Evolutionary conservation across 1,140 invertebrate species (phyloP).

Genomic region (Zaprionus davidi): DNA sequence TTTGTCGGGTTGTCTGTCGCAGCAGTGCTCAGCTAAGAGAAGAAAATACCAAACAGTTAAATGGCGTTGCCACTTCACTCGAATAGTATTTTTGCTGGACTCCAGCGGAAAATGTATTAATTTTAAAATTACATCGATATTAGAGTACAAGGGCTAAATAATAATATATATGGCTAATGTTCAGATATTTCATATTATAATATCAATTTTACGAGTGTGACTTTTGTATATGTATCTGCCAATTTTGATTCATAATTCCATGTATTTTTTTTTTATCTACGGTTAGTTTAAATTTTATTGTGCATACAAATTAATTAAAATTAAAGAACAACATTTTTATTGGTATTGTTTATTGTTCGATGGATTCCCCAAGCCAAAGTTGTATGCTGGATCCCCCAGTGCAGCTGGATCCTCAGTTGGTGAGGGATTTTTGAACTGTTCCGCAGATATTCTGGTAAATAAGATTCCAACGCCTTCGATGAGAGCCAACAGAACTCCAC

Average conservation of each 20-base stretch:
- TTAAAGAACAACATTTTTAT: constrained; percentile 33
- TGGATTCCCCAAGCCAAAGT: constrained; percentile 47
- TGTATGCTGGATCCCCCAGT: constrained; percentile 85
- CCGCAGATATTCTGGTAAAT: constrained; percentile 94
- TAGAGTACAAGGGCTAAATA: background rate
- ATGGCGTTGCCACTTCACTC: background rate
- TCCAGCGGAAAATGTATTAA: background rate
- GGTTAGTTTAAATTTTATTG: constrained; percentile 26
- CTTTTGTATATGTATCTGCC: background rate
- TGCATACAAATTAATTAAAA: constrained; percentile 37
- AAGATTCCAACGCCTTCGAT: constrained; percentile 98
- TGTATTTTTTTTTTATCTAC: background rate
- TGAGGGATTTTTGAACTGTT: constrained; percentile 93
- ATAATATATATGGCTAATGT: background rate
- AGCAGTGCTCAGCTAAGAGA: too few relatives aligned
- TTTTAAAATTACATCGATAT: too few relatives aligned
- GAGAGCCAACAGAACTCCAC: constrained; percentile 95
- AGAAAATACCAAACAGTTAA: background rate
- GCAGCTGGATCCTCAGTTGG: constrained; percentile 90
- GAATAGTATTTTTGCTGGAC: background rate
- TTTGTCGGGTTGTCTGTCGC: too few relatives aligned
- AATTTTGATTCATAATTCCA: background rate
- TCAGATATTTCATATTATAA: background rate
- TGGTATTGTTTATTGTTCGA: constrained; percentile 59
- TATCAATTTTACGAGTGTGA: background rate